phyloP scores from a whole-genome alignment of 1,140 invertebrate species.

The Halictus rubicundus region DNA sequence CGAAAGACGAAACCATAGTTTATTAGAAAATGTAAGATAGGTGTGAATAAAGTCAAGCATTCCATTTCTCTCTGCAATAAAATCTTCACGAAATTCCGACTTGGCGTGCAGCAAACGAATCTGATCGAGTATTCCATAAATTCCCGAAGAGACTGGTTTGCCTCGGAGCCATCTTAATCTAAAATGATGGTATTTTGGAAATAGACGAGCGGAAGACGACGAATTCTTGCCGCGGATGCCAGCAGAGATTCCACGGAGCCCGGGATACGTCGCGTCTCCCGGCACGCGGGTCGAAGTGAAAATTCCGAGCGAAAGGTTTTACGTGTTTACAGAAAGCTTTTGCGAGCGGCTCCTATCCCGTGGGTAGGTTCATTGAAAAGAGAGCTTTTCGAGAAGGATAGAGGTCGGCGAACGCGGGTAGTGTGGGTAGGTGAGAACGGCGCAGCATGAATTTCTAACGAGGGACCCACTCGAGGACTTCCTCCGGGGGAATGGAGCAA shows the following conservation, averaged over 20 bases:
- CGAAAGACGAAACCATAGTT: too few species aligned
- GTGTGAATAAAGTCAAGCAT: too few species aligned
- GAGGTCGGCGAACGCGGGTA: too few species aligned
- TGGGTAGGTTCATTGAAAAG: constrained; percentile 19
- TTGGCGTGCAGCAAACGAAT: too few species aligned
- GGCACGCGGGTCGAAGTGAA: not conserved
- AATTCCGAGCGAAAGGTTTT: constrained; percentile 4
- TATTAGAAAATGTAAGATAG: too few species aligned
- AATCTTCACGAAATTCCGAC: too few species aligned
- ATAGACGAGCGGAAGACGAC: not conserved
- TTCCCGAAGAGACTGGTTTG: not conserved
- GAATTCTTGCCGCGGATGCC: not conserved
- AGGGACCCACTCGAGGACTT: constrained; percentile 48
- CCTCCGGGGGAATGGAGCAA: constrained; percentile 47
- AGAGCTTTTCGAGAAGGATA: constrained; percentile 29
- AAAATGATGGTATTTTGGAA: not conserved
- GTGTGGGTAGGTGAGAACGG: not conserved
- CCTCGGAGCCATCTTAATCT: not conserved
- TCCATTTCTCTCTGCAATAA: too few species aligned
- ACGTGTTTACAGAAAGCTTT: constrained; percentile 5
- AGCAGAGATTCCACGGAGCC: not conserved
- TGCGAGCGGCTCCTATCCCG: not conserved
- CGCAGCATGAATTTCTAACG: constrained; percentile 69
- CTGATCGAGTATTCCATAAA: not conserved
- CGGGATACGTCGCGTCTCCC: not conserved